A percentile compares a stretch with the other conserved stretches of the same genome.
phyloP scores from a whole-genome alignment of 2,797 vertebrate species.

The Benthosema pterotum region DNA sequence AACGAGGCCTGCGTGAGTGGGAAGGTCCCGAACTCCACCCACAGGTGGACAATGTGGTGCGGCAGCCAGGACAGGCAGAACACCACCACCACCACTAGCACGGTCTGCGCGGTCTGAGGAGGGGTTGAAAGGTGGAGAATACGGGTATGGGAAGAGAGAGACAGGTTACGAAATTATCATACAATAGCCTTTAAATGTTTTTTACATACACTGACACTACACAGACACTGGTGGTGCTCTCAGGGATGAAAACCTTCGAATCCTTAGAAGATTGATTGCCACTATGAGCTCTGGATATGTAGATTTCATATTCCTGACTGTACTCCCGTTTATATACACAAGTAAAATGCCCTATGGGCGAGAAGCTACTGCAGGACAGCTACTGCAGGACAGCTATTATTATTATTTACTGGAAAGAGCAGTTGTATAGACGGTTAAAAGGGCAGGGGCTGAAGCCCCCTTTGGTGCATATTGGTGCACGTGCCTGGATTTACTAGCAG shows the following conservation, averaged over 20 bases:
- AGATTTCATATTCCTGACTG: not conserved
- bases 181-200: not conserved
- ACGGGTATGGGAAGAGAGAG: slow-evolving; percentile 1
- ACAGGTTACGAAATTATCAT: not conserved
- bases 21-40: slow-evolving; percentile 95
- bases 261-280: not conserved
- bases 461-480: too few species aligned
- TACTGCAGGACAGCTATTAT: too few species aligned
- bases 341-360: too few species aligned
- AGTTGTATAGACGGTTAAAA: too few species aligned
- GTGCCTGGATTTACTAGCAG: too few species aligned
- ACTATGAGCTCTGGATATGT: not conserved
- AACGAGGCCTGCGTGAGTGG: slow-evolving; percentile 96
- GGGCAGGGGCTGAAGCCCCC: too few species aligned
- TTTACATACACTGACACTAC: not conserved
- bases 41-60: slow-evolving; percentile 92
- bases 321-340: not conserved
- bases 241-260: not conserved
- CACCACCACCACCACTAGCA: slow-evolving; percentile 96
- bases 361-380: too few species aligned
- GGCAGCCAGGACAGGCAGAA: slow-evolving; percentile 98
- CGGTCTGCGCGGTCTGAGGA: slow-evolving; percentile 97
- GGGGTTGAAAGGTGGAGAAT: not conserved
- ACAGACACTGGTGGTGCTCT: too few species aligned
- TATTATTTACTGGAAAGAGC: too few species aligned